Evolutionary conservation across 2,888 invertebrate genomes (phyloP).

Genomic region (Hyposoter dolosus): DNA sequence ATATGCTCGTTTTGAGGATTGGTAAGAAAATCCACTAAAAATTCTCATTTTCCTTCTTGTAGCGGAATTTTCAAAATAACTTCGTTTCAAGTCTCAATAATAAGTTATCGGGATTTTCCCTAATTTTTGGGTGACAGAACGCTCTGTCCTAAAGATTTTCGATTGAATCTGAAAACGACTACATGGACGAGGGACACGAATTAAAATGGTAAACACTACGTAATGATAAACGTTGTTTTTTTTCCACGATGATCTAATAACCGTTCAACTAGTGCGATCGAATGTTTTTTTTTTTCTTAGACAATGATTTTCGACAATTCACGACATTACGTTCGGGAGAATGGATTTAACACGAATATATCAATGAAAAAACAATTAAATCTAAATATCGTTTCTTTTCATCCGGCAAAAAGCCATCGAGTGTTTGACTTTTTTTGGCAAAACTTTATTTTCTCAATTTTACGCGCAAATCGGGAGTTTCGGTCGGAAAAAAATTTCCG

Average conservation of each 20-base stretch:
- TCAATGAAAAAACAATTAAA: conserved; percentile 74
- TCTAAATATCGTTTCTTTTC: conserved; percentile 74
- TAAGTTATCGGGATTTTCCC: background rate
- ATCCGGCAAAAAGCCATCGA: conserved; percentile 78
- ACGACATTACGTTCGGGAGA: conserved; percentile 66
- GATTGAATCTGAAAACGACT: conserved; percentile 39
- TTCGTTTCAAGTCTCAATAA: background rate
- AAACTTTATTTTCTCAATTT: conserved; percentile 70
- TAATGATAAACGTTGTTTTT: conserved; percentile 19
- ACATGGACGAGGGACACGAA: conserved; percentile 39
- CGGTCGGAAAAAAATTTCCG: conserved; percentile 64
- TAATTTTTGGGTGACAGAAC: background rate
- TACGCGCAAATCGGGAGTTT: conserved; percentile 78
- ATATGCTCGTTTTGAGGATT: background rate
- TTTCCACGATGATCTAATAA: conserved; percentile 18
- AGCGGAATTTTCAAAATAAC: background rate
- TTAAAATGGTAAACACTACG: conserved; percentile 17
- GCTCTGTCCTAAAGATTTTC: background rate
- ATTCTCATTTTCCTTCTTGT: background rate
- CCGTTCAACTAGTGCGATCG: conserved; percentile 43
- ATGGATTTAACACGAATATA: conserved; percentile 71
- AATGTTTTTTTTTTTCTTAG: conserved; percentile 19
- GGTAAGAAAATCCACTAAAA: background rate
- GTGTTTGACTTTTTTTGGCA: conserved; percentile 7
- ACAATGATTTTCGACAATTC: conserved; percentile 54